Base-by-base conservation (phyloP, 2,113 vertebrate species). In the Catharus bicknelli region DNA sequence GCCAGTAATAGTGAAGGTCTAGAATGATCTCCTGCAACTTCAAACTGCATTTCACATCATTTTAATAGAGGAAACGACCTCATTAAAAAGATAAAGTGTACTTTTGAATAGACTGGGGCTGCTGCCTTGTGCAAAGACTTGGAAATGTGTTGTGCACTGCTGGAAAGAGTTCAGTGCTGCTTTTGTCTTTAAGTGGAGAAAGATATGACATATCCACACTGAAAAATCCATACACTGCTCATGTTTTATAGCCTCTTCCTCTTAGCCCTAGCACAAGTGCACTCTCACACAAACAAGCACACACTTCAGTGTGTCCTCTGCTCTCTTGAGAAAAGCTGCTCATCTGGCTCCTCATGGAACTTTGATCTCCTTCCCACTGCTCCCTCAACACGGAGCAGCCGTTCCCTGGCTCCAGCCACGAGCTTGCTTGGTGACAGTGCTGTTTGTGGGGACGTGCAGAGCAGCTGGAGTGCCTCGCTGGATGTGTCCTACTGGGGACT, bases 241-340 rank as follows among this genome's bases (percentile, higher is more conserved):
- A 19, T 74, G 86, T 95, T 93, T 88, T 88, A 26, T 86, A 70
- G 73, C 68, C 59, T 83, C 53, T 77, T 63, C 70, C 74, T 85
- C 77, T 77, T 83, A 88, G 66, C 57, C 38, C 26, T 32, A 74
- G 68, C 76, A 17, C 61, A 34, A 61, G 64, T 68, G 34, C 42
- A 34, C 1, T 26, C 32, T 86, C 57, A 34, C 62, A 51, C 57
- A 78, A 86, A 75, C 66, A 79, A 57, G 42, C 6, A 1, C 43
- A 34, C 77, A 42, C 87, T 94, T 84, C 68, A 55, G 0, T 29
- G 2, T 78, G 77, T 82, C 69, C 61, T 81, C 58, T 1, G 2
- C 69, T 81, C 23, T 77, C 54, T 67, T 22, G 62, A 51, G 88
- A 30, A 59, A 42, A 84, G 73, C 72, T 66, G 59, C 80, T 91